Base-by-base conservation (phyloP, 2,113 vertebrate genomes). In the Neolamprologus caudopunctatus region DNA sequence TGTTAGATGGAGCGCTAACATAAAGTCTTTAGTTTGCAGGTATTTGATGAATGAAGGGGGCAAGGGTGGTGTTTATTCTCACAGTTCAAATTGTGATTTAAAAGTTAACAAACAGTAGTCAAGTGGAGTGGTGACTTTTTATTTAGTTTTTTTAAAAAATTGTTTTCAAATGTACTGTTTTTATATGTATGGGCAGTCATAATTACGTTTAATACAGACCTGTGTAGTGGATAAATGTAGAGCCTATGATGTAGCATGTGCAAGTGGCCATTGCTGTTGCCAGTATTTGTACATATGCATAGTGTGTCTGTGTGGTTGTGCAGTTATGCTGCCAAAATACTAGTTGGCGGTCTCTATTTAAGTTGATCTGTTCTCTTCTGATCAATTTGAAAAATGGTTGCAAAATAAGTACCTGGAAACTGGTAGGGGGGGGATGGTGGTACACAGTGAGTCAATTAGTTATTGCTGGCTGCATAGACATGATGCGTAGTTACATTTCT, bases 61-160 rank as follows among this genome's bases (percentile, higher is more conserved):
- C 58, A 35, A 63, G 17, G 10, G 31, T 5, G 5, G 0, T 35
- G 31, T 35, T 63, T 63, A 63, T n/a, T 19, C 31, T 7, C 58
- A 19, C 58, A n/a, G 58, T 63, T 7, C 31, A 63, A 63, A 63
- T n/a, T 63, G 9, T 35, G 58, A 35, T 63, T 63, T 63, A 63
- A 63, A 63, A 63, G 58, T 35, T 19, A 63, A n/a, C 28, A 63
- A 35, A 63, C 28, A n/a, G 31, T 9, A 19, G 31, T 35, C 31
- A 63, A 19, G 31, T 63, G 16, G 58, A 35, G 0, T 63, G 31
- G 26, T 16, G 9, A 0, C 28, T 61, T 61, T 61, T 61, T 33
- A 61, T 61, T 61, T 17, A 31, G 8, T 31, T 17, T 31, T 58
- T 5, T 0, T 0, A 2, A 4, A 6, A 13, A 28, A 31, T 33